phyloP scores from a whole-genome alignment of 2,888 invertebrate species.

The Syrista parreyssii region DNA sequence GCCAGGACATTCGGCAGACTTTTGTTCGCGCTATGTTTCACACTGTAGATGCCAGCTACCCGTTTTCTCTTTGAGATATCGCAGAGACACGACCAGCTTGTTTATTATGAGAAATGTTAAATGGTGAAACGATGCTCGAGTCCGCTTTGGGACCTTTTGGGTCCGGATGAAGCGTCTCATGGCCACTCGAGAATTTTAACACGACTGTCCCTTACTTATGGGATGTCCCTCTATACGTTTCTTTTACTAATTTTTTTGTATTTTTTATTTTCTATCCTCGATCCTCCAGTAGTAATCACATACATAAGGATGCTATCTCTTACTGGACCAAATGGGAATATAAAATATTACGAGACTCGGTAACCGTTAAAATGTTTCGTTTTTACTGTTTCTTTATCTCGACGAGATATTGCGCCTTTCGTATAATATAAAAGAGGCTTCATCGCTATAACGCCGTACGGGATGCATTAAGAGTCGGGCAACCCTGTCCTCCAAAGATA shows the following conservation, averaged over 20 bases:
- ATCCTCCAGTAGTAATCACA: background rate
- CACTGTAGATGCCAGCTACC: slow-evolving; percentile 4
- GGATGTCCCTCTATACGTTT: background rate
- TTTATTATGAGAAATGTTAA: slow-evolving; percentile 13
- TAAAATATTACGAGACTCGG: background rate
- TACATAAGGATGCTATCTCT: background rate
- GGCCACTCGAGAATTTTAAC: background rate
- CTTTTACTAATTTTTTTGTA: background rate
- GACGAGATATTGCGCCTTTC: background rate
- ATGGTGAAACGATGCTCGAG: slow-evolving; percentile 9
- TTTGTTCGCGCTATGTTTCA: slow-evolving; percentile 24
- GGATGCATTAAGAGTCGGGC: slow-evolving; percentile 10
- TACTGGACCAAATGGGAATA: background rate
- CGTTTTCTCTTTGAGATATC: slow-evolving; percentile 25
- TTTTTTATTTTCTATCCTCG: background rate
- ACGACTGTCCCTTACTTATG: background rate
- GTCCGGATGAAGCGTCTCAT: background rate
- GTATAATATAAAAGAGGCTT: background rate
- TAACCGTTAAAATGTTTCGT: background rate
- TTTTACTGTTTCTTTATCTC: background rate
- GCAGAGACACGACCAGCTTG: slow-evolving; percentile 23
- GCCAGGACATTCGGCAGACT: slow-evolving; percentile 12
- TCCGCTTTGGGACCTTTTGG: background rate
- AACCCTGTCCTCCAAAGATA: slow-evolving; percentile 5
- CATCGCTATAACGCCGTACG: background rate